These are phyloP conservation scores for Kryphioiulus occultus DNA, from an alignment of 2,888 invertebrate genomes.

Conservation along the genomic window DNA sequence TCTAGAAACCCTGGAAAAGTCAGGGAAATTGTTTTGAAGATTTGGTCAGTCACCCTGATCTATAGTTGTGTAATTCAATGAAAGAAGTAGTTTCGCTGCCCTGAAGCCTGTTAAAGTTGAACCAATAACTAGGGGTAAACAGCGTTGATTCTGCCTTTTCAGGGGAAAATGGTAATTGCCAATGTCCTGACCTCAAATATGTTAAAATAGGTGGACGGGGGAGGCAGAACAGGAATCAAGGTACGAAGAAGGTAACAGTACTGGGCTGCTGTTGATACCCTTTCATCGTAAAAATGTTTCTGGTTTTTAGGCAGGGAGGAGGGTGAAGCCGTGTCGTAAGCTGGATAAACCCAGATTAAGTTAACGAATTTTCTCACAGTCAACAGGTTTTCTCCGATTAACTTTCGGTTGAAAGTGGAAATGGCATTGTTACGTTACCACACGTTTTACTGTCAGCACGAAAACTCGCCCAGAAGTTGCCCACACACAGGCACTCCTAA, in stretches of 20 bases:
- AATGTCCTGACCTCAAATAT: neutral
- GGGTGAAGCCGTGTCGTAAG: neutral
- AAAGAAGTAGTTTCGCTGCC: neutral
- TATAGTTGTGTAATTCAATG: too few relatives aligned
- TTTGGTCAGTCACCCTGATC: too few relatives aligned
- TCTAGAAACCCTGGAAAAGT: too few relatives aligned
- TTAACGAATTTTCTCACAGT: neutral
- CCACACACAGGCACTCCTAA: too few relatives aligned
- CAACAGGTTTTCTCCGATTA: conserved; percentile 6
- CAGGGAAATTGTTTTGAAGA: too few relatives aligned
- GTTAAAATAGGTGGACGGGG: neutral
- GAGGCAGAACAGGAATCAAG: neutral
- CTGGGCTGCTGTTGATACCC: neutral
- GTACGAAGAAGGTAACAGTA: neutral
- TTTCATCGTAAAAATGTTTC: neutral
- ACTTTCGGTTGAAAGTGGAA: neutral
- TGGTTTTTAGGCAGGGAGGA: neutral
- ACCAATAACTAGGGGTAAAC: neutral
- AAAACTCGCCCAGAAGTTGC: neutral
- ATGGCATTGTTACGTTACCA: neutral
- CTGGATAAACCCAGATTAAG: neutral
- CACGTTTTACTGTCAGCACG: neutral
- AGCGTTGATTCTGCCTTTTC: neutral
- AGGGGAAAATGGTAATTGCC: conserved; percentile 17
- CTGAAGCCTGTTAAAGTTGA: neutral